Conservation (phyloP, 2,797 vertebrate genomes). For the Petrocephalus sullivani region DNA sequence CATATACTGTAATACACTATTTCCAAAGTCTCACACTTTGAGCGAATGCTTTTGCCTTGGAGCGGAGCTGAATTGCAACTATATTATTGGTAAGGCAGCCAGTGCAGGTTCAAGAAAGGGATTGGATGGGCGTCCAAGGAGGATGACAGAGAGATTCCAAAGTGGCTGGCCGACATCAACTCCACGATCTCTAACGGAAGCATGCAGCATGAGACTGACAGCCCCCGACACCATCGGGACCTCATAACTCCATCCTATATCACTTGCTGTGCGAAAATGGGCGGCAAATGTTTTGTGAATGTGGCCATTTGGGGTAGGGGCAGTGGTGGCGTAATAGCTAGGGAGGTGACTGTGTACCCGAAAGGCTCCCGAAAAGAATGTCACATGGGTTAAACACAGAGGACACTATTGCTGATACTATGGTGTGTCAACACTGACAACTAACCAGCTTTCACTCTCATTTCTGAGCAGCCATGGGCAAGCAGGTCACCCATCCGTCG, state of each 20-base stretch:
- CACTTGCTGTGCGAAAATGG: conserved; percentile 42
- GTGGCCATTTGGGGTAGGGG: conserved; percentile 11
- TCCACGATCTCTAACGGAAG: conserved; percentile 55
- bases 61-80: conserved; percentile 29
- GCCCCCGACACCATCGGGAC: conserved; percentile 33
- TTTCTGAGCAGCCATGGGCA: conserved; percentile 51
- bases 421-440: too few relatives aligned
- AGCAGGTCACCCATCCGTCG: conserved; percentile 36
- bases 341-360: too few relatives aligned
- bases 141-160: conserved; percentile 53
- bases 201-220: conserved; percentile 47
- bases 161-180: conserved; percentile 39
- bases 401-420: too few relatives aligned
- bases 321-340: too few relatives aligned
- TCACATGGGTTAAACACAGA: too few relatives aligned
- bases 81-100: conserved; percentile 36
- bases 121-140: conserved; percentile 27
- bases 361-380: too few relatives aligned
- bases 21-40: conserved; percentile 28
- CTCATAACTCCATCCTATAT: conserved; percentile 50
- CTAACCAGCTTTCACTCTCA: too few relatives aligned
- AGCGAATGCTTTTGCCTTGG: conserved; percentile 14
- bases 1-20: neutral
- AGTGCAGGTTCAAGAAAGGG: conserved; percentile 38
- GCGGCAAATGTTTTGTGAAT: conserved; percentile 52